These are phyloP conservation scores for Lamellibrachia luymesi DNA, from an alignment of 1,140 invertebrate species.

Conservation along the genomic window DNA sequence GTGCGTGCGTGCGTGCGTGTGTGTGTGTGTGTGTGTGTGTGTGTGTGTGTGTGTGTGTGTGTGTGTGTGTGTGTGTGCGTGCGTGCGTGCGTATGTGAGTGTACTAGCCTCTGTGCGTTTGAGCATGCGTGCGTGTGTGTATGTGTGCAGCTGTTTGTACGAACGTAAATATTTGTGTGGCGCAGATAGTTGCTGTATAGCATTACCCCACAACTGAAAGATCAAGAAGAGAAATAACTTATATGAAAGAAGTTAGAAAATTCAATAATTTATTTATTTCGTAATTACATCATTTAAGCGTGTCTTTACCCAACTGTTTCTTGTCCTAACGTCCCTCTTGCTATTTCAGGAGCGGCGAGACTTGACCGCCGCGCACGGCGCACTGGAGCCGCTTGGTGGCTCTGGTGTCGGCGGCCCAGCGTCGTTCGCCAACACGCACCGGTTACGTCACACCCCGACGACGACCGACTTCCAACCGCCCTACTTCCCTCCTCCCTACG, in stretches of 20 bases:
- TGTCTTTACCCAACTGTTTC: neutral
- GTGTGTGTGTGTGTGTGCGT: neutral
- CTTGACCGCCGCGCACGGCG: conserved; percentile 18
- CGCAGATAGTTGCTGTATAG: neutral
- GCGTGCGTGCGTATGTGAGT: neutral
- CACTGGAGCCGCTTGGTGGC: conserved; percentile 19
- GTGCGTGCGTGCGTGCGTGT: neutral
- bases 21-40: neutral
- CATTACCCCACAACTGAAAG: neutral
- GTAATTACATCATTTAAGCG: neutral
- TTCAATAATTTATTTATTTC: neutral
- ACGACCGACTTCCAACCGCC: conserved; percentile 25
- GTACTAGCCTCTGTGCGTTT: neutral
- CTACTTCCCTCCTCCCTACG: conserved; percentile 23
- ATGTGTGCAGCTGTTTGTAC: too few relatives aligned
- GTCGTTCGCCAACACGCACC: conserved; percentile 23
- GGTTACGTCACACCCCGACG: conserved; percentile 24
- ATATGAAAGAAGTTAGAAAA: neutral
- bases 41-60: neutral
- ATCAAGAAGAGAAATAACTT: neutral
- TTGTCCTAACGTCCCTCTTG: neutral
- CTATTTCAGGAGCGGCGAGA: conserved; percentile 21
- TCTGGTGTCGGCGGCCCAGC: neutral
- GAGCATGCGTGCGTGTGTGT: too few relatives aligned
- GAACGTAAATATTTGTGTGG: too few relatives aligned